These are phyloP conservation scores for Porphyrio hochstetteri DNA, from an alignment of 2,113 vertebrate species.

Conservation along the genomic window DNA sequence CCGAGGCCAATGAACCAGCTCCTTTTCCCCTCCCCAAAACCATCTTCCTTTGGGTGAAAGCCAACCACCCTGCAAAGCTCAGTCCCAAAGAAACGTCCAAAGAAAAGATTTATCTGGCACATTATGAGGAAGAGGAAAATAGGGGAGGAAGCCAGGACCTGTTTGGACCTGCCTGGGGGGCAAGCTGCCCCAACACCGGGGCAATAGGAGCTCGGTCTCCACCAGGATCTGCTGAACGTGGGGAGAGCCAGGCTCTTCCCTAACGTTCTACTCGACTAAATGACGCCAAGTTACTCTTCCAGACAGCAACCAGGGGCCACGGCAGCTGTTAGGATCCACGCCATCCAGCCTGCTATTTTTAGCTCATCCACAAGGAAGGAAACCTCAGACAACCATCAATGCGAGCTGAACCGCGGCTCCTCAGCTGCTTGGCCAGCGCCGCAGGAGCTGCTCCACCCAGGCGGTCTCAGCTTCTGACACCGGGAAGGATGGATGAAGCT, in stretches of 20 bases:
- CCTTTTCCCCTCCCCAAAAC: neutral
- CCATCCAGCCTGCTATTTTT: conserved; percentile 66
- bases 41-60: conserved; percentile 1
- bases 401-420: conserved; percentile 18
- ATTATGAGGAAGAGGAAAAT: neutral
- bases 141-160: neutral
- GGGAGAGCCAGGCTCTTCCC: neutral
- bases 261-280: neutral
- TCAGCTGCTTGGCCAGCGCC: neutral
- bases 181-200: neutral
- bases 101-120: neutral
- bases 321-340: conserved; percentile 24
- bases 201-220: neutral
- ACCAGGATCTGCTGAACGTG: neutral
- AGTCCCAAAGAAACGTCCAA: neutral
- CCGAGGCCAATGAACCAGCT: neutral
- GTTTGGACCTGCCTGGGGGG: neutral
- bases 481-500: neutral
- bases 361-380: conserved; percentile 63
- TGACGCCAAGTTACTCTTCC: conserved; percentile 15
- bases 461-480: neutral
- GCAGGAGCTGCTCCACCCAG: conserved; percentile 2
- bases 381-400: conserved; percentile 55
- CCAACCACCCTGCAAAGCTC: neutral
- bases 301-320: conserved; percentile 13